These are phyloP conservation scores for Helostoma temminkii DNA, from an alignment of 2,797 vertebrate genomes.

Conservation along the genomic window DNA sequence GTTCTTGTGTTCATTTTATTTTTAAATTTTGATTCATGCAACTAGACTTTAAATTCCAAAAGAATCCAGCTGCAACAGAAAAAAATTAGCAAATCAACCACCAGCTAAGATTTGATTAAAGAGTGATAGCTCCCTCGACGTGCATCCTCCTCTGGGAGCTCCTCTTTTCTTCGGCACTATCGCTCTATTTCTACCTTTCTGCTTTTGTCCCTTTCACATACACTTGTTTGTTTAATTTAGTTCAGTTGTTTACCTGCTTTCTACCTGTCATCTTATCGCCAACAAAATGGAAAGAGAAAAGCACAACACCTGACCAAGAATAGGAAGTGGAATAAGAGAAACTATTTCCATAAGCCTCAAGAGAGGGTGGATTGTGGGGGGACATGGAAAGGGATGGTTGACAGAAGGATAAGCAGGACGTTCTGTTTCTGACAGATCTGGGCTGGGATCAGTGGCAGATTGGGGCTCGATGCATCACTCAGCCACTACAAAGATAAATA, in stretches of 20 bases:
- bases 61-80: slow-evolving; percentile 28
- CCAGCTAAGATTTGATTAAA: slow-evolving; percentile 71
- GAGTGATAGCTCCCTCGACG: slow-evolving; percentile 39
- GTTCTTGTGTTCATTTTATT: slow-evolving; percentile 21
- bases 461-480: slow-evolving; percentile 52
- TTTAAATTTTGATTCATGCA: slow-evolving; percentile 15
- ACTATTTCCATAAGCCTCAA: slow-evolving; percentile 63
- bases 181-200: neutral
- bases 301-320: slow-evolving; percentile 32
- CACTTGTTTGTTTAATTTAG: slow-evolving; percentile 10
- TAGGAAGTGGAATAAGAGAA: slow-evolving; percentile 37
- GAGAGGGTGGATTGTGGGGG: slow-evolving; percentile 1
- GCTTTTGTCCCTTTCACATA: neutral
- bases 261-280: slow-evolving; percentile 32
- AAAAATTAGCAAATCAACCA: slow-evolving; percentile 59
- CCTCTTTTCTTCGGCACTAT: slow-evolving; percentile 6
- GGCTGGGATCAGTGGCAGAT: slow-evolving; percentile 60
- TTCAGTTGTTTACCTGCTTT: slow-evolving; percentile 40
- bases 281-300: slow-evolving; percentile 8
- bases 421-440: slow-evolving; percentile 63
- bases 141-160: slow-evolving; percentile 23
- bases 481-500: slow-evolving; percentile 66
- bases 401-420: slow-evolving; percentile 51
- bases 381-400: neutral
- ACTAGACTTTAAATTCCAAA: neutral